A percentile compares a stretch with the other conserved stretches of the same genome.
phyloP scores from a whole-genome alignment of 1,140 invertebrate species.

The Chironomus striatipennis region DNA sequence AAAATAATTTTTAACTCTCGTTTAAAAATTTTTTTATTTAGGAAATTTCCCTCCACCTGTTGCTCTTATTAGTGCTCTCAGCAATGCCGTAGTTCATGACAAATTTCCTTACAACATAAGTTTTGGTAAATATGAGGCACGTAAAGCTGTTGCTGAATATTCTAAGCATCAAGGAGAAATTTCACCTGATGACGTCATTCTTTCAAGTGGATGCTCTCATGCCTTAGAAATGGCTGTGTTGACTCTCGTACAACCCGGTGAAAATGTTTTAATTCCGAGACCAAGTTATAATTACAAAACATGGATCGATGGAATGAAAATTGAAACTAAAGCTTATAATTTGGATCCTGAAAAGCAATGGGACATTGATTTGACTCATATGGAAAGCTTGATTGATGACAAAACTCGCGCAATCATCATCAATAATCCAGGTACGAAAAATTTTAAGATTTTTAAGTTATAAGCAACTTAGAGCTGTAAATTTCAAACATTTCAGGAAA shows the following conservation, averaged over 20 bases:
- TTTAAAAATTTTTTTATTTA: neutral
- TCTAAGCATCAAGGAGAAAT: conserved; percentile 54
- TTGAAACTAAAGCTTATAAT: conserved; percentile 72
- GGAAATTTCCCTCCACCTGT: conserved; percentile 21
- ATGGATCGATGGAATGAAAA: conserved; percentile 69
- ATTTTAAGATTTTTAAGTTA: no score
- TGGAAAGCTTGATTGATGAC: conserved; percentile 79
- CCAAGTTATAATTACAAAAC: conserved; percentile 90
- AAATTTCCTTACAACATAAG: conserved; percentile 22
- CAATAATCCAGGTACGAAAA: conserved; percentile 77
- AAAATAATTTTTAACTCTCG: neutral
- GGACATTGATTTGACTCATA: conserved; percentile 76
- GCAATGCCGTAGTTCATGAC: neutral
- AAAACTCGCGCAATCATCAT: conserved; percentile 85
- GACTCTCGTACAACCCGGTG: conserved; percentile 67
- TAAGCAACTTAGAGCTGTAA: no score
- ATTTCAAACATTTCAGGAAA: conserved; percentile 60
- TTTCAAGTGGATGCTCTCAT: conserved; percentile 87
- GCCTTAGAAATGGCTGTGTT: conserved; percentile 84
- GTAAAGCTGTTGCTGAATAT: conserved; percentile 73
- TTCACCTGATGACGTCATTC: conserved; percentile 69
- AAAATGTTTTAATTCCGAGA: conserved; percentile 83
- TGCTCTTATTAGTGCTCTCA: conserved; percentile 18
- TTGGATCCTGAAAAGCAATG: conserved; percentile 74
- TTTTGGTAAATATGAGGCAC: conserved; percentile 42